phyloP scores from a whole-genome alignment of 2,113 vertebrate genomes.

The Panthera leo region DNA sequence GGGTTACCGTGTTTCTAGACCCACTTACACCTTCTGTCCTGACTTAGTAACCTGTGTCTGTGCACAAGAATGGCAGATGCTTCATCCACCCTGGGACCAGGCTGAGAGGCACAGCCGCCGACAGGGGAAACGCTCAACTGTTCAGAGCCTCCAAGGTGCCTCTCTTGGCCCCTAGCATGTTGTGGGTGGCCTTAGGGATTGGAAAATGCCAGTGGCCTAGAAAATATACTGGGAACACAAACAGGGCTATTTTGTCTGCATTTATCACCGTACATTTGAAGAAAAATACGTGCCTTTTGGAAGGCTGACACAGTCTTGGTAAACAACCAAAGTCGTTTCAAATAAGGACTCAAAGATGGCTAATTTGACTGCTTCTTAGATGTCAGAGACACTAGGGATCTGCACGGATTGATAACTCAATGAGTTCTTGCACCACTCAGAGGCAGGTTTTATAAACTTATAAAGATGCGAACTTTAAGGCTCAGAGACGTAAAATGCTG shows the following conservation, averaged over 20 bases:
- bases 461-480: neutral
- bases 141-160: accelerated
- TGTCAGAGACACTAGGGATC: neutral
- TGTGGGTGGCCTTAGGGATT: neutral
- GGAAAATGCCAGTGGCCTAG: neutral
- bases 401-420: neutral
- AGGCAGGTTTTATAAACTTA: neutral
- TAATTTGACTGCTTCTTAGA: neutral
- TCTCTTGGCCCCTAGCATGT: neutral
- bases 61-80: neutral
- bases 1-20: neutral
- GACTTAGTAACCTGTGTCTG: neutral
- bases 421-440: neutral
- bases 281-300: neutral
- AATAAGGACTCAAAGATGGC: neutral
- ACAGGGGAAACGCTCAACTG: accelerated
- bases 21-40: neutral
- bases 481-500: neutral
- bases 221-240: neutral
- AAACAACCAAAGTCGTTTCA: neutral
- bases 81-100: neutral
- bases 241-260: neutral
- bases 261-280: neutral
- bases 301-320: neutral
- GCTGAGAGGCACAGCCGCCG: neutral